Percentiles rank a stretch among this genome's conserved stretches.
Evolutionary conservation across 2,888 invertebrate genomes (phyloP).

Genomic region (Lymantria dispar): DNA sequence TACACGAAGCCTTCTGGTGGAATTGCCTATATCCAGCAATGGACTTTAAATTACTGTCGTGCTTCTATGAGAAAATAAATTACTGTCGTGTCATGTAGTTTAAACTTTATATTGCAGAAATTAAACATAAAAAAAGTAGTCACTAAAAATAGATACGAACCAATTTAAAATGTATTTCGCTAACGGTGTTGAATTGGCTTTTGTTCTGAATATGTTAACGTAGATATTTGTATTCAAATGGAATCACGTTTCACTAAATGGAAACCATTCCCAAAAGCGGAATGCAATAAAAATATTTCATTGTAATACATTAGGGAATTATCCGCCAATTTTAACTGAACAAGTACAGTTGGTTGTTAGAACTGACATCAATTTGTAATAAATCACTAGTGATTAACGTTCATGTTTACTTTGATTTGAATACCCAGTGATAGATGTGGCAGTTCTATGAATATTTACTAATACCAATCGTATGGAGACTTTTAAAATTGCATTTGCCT

Average conservation of each 20-base stretch:
- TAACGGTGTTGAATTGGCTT: not conserved
- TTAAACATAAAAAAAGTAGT: no score
- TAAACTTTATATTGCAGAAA: no score
- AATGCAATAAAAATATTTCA: not conserved
- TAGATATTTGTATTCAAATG: not conserved
- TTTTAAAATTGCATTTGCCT: no score
- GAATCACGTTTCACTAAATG: not conserved
- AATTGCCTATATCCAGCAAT: no score
- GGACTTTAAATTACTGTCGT: no score
- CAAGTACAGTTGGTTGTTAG: slow-evolving; percentile 3
- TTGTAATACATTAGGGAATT: not conserved
- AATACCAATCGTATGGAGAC: no score
- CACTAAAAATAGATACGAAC: no score
- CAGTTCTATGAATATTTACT: not conserved
- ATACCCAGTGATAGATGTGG: slow-evolving; percentile 14
- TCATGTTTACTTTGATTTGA: slow-evolving; percentile 30
- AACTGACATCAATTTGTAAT: slow-evolving; percentile 18
- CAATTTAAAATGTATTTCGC: no score
- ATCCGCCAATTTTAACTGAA: not conserved
- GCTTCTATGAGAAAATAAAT: no score
- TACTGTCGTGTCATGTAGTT: no score
- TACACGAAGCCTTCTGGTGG: no score
- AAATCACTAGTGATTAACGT: slow-evolving; percentile 27
- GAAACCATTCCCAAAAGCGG: not conserved
- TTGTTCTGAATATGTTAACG: not conserved